Conservation (phyloP, 2,797 vertebrate species). For the Alectoris magna region DNA sequence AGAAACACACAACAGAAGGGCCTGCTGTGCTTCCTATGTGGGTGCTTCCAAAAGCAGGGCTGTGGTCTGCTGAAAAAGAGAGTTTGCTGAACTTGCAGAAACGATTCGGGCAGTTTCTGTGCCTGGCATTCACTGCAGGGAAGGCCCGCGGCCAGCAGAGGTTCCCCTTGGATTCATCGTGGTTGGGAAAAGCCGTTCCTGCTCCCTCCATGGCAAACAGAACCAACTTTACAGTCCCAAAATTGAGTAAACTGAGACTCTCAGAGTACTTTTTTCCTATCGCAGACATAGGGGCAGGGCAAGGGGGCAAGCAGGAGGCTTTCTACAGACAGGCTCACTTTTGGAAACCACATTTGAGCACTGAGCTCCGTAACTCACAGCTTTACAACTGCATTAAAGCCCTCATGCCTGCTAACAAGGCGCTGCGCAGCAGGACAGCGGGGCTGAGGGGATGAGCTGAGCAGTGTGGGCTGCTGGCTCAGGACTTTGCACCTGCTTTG, state of each 20-base stretch:
- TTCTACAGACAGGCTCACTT: not conserved
- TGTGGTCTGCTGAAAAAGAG: not conserved
- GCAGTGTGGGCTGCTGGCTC: not conserved
- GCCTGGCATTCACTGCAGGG: not conserved
- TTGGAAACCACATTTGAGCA: not conserved
- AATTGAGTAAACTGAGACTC: not conserved
- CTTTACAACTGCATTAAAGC: not conserved
- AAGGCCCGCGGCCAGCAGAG: slow-evolving; percentile 19
- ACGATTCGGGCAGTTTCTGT: fast-evolving
- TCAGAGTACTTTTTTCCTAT: no score
- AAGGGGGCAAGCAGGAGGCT: not conserved
- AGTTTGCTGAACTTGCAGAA: not conserved
- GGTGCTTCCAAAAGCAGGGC: not conserved
- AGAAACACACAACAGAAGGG: fast-evolving
- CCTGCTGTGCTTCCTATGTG: fast-evolving
- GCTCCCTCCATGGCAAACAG: not conserved
- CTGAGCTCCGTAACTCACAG: not conserved
- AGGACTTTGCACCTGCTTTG: not conserved
- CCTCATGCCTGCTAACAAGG: not conserved
- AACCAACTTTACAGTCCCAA: not conserved
- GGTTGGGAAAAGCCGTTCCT: not conserved
- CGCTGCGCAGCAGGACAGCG: not conserved
- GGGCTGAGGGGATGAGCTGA: not conserved
- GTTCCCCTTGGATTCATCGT: not conserved
- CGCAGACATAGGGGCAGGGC: no score